A percentile compares a stretch with the other conserved stretches of the same genome.
These are phyloP conservation scores for Gymnothorax javanicus DNA, from an alignment of 2,797 vertebrate genomes.

Conservation along the genomic window DNA sequence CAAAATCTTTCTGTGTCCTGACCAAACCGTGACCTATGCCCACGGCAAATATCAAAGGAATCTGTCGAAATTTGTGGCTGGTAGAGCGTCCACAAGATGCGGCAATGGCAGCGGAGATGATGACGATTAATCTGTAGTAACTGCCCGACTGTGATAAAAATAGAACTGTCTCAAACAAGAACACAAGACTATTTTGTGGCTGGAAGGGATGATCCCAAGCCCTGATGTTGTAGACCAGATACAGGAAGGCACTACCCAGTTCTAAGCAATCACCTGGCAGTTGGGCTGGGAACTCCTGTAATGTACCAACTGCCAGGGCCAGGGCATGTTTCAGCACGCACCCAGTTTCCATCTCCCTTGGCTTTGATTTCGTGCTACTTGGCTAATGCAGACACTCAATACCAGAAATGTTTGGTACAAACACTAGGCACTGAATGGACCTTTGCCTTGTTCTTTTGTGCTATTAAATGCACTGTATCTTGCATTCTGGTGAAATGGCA, in stretches of 20 bases:
- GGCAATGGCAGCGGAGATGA: too few species aligned
- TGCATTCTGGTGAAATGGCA: slow-evolving; percentile 28
- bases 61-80: too few species aligned
- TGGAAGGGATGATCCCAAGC: background rate
- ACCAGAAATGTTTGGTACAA: background rate
- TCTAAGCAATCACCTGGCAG: background rate
- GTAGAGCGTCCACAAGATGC: too few species aligned
- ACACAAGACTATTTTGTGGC: background rate
- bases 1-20: too few species aligned
- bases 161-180: slow-evolving; percentile 8
- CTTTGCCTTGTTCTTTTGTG: background rate
- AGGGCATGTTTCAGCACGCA: background rate
- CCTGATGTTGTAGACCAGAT: background rate
- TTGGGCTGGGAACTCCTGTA: background rate
- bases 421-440: background rate
- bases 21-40: too few species aligned
- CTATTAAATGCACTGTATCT: slow-evolving; percentile 6
- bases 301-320: background rate
- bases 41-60: too few species aligned
- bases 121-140: too few species aligned
- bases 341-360: background rate
- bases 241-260: background rate
- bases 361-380: background rate
- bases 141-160: background rate
- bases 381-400: background rate